A percentile compares a stretch with the other conserved stretches of the same genome.
Evolutionary conservation across 1,140 invertebrate species (phyloP).

Genomic region (Drosophila asahinai): DNA sequence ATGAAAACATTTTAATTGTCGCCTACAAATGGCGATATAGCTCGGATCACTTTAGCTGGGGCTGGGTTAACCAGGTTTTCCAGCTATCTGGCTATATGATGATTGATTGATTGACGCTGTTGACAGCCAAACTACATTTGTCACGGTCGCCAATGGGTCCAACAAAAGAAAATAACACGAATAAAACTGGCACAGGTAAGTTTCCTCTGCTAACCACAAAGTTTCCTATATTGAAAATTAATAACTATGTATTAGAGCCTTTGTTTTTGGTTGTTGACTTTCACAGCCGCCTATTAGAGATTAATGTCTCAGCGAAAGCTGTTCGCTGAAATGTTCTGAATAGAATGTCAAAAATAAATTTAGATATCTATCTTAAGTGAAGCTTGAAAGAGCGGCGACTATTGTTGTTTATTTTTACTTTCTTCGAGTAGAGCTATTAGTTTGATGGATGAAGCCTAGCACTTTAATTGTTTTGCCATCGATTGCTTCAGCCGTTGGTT

Average conservation of each 20-base stretch:
- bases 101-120: constrained; percentile 58
- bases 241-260: constrained; percentile 30
- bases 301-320: constrained; percentile 24
- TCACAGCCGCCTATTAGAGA: constrained; percentile 40
- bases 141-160: constrained; percentile 30
- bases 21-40: constrained; percentile 63
- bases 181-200: constrained; percentile 52
- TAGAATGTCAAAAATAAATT: constrained; percentile 27
- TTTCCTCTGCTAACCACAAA: constrained; percentile 26
- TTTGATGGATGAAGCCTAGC: constrained; percentile 22
- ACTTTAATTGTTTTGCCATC: constrained; percentile 20
- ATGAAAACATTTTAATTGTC: constrained; percentile 76
- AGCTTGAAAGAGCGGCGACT: background rate
- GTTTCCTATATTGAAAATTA: constrained; percentile 10
- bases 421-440: constrained; percentile 25
- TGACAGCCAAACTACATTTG: constrained; percentile 75
- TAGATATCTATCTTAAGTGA: constrained; percentile 7
- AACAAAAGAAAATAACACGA: background rate
- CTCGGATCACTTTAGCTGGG: constrained; percentile 37
- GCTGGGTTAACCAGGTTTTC: constrained; percentile 44
- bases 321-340: constrained; percentile 18
- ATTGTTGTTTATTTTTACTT: constrained; percentile 26
- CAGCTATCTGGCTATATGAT: constrained; percentile 42
- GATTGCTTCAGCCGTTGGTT: constrained; percentile 5
- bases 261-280: constrained; percentile 38